phyloP scores from a whole-genome alignment of 2,888 invertebrate species.

The Diarsia brunnea region DNA sequence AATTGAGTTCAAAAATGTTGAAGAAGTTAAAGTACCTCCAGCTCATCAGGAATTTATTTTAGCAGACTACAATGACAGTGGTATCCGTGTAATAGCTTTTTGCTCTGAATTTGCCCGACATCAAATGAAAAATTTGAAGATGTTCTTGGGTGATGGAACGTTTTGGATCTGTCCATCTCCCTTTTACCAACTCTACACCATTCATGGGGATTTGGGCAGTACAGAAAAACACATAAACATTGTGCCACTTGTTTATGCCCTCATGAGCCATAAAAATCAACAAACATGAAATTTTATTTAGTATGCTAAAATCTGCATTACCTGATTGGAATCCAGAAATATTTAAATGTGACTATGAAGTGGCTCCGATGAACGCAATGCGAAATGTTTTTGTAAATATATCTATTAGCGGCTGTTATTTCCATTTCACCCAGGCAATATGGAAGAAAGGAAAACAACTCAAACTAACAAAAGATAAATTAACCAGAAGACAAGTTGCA shows the following conservation, averaged over 20 bases:
- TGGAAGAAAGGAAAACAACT: slow-evolving; percentile 41
- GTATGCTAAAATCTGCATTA: slow-evolving; percentile 49
- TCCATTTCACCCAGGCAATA: slow-evolving; percentile 40
- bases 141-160: slow-evolving; percentile 42
- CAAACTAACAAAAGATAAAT: slow-evolving; percentile 36
- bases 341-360: slow-evolving; percentile 56
- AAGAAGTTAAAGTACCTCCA: slow-evolving; percentile 45
- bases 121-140: slow-evolving; percentile 35
- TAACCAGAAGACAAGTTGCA: slow-evolving; percentile 41
- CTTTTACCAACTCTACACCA: slow-evolving; percentile 50
- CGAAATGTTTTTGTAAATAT: slow-evolving; percentile 36
- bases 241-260: slow-evolving; percentile 51
- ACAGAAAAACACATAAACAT: slow-evolving; percentile 49
- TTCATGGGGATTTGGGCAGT: slow-evolving; percentile 55
- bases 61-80: slow-evolving; percentile 46
- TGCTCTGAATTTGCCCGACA: slow-evolving; percentile 36
- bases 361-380: slow-evolving; percentile 44
- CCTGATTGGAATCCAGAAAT: slow-evolving; percentile 59
- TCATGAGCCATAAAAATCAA: slow-evolving; percentile 6
- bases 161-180: slow-evolving; percentile 46
- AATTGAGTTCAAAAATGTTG: slow-evolving; percentile 45
- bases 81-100: slow-evolving; percentile 45
- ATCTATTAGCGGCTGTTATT: slow-evolving; percentile 40
- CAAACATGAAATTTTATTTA: slow-evolving; percentile 30
- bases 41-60: slow-evolving; percentile 43